Percentiles rank a stretch among this genome's conserved stretches.
phyloP scores from a whole-genome alignment of 64 coral and sea anemone species.

The Stichodactyla helianthus region DNA sequence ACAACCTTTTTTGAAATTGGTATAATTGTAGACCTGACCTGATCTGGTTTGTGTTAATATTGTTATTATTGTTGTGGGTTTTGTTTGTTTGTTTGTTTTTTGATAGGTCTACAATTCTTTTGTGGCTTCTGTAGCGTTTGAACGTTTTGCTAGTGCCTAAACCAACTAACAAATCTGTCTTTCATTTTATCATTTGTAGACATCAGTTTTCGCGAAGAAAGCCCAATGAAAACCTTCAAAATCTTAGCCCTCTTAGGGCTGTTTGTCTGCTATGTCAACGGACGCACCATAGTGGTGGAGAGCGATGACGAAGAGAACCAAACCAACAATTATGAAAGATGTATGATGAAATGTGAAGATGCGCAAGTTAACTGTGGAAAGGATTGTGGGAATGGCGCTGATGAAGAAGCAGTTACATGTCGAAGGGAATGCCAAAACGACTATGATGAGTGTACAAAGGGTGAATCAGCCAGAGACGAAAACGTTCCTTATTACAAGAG shows the following conservation, averaged over 20 bases:
- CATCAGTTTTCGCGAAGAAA: background rate
- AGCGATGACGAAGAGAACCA: background rate
- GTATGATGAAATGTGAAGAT: background rate
- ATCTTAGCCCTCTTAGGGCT: background rate
- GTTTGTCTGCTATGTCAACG: background rate
- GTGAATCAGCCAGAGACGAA: background rate
- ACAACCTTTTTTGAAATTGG: no score
- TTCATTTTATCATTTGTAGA: background rate
- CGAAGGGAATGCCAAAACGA: background rate
- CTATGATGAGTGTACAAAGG: background rate
- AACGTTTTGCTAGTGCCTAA: background rate
- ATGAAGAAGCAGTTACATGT: background rate
- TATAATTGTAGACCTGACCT: no score
- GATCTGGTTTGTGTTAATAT: no score
- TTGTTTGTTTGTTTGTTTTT: no score
- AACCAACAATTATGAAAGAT: background rate
- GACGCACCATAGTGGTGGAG: background rate
- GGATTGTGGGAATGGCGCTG: background rate
- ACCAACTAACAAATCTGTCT: background rate
- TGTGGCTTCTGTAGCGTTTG: no score
- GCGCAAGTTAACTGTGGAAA: background rate
- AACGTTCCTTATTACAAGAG: conserved; percentile 6
- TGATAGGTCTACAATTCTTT: no score
- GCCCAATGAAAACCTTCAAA: background rate
- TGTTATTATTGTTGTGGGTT: no score